Percentiles rank a stretch among this genome's conserved stretches.
These are phyloP conservation scores for Rachycentron canadum DNA, from an alignment of 2,797 vertebrate genomes.

Conservation along the genomic window DNA sequence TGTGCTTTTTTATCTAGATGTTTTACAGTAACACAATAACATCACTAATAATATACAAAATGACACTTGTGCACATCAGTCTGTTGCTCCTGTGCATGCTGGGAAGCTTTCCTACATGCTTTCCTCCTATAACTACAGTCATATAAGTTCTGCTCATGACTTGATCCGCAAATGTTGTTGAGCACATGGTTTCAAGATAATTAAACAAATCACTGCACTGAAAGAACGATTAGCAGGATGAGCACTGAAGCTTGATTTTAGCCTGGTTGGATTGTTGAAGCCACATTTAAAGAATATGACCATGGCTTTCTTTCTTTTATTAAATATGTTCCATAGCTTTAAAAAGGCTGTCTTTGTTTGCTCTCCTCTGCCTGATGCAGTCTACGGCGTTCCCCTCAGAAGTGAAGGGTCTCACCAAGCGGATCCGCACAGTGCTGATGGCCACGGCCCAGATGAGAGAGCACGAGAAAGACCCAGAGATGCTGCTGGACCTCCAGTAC, in stretches of 20 bases:
- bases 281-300: neutral
- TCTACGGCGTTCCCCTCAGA: slow-evolving; percentile 93
- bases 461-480: slow-evolving; percentile 96
- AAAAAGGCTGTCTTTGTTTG: neutral
- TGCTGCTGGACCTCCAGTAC: slow-evolving; percentile 97
- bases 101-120: neutral
- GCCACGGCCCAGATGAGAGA: slow-evolving; percentile 98
- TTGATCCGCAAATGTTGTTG: neutral
- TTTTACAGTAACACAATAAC: neutral
- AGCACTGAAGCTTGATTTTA: neutral
- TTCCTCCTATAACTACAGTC: neutral
- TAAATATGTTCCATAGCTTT: neutral
- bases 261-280: neutral
- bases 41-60: neutral
- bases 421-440: slow-evolving; percentile 97
- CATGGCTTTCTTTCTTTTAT: neutral
- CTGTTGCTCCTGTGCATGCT: neutral
- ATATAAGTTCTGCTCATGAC: neutral
- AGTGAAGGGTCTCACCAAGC: slow-evolving; percentile 96
- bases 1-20: neutral
- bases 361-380: slow-evolving; percentile 68
- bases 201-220: too few relatives aligned
- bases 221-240: neutral
- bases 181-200: neutral
- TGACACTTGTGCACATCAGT: neutral